These are phyloP conservation scores for Macrophya alboannulata DNA, from an alignment of 2,888 invertebrate genomes.

Conservation along the genomic window DNA sequence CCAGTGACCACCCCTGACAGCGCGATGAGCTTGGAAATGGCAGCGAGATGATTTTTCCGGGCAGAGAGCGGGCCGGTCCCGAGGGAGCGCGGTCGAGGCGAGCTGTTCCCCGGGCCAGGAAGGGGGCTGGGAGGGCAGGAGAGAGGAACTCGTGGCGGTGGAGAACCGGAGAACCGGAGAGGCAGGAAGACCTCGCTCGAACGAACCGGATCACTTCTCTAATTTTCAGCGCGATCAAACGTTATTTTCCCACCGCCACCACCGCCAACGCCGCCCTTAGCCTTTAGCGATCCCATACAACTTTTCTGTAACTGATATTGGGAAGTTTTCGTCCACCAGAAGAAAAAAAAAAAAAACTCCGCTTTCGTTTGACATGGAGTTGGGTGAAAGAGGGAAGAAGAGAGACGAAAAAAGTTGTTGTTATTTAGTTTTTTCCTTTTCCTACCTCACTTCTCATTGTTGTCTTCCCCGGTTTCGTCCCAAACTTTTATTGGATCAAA, in stretches of 20 bases:
- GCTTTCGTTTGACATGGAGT: slow-evolving; percentile 21
- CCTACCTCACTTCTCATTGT: slow-evolving; percentile 9
- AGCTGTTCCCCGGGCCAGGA: slow-evolving; percentile 65
- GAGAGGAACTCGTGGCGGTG: slow-evolving; percentile 38
- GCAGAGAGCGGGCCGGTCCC: slow-evolving; percentile 62
- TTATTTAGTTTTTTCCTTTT: slow-evolving; percentile 50
- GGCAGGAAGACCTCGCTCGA: slow-evolving; percentile 51
- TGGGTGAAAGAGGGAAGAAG: slow-evolving; percentile 44
- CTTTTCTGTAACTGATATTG: slow-evolving; percentile 74
- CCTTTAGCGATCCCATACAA: slow-evolving; percentile 60
- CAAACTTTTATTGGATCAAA: slow-evolving; percentile 4
- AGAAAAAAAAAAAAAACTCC: slow-evolving; percentile 57
- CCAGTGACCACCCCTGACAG: slow-evolving; percentile 60
- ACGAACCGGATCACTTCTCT: slow-evolving; percentile 70
- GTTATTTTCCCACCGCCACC: slow-evolving; percentile 69
- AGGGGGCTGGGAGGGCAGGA: slow-evolving; percentile 22
- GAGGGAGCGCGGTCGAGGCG: slow-evolving; percentile 65
- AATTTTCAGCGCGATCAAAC: slow-evolving; percentile 76
- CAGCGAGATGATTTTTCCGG: slow-evolving; percentile 71
- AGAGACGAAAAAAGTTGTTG: slow-evolving; percentile 60
- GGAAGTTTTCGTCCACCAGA: slow-evolving; percentile 65
- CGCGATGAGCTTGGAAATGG: slow-evolving; percentile 69
- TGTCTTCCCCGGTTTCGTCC: slow-evolving; percentile 38
- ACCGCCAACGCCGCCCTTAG: slow-evolving; percentile 54
- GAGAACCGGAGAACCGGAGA: slow-evolving; percentile 31